Evolutionary conservation across 2,797 vertebrate genomes (phyloP).

Genomic region (Brachymystax lenok): DNA sequence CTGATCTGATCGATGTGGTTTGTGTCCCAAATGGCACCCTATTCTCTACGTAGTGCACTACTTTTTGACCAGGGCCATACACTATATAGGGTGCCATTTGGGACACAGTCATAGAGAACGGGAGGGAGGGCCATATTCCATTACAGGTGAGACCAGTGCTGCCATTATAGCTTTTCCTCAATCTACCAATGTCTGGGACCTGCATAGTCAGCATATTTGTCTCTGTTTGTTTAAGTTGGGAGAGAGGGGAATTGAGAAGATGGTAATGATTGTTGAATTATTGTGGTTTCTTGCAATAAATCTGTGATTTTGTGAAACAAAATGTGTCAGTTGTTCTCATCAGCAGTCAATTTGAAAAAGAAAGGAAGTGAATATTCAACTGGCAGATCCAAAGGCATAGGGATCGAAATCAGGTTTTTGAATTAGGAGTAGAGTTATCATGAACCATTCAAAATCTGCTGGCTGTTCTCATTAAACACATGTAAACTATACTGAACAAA

Average conservation of each 20-base stretch:
- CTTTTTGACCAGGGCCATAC: not conserved
- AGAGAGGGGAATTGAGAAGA: conserved; percentile 53
- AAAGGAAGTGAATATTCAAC: too few relatives aligned
- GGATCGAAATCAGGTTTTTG: too few relatives aligned
- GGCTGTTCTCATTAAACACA: too few relatives aligned
- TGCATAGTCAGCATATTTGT: conserved; percentile 59
- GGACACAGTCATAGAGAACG: not conserved
- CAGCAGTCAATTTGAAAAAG: too few relatives aligned
- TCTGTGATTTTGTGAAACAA: not conserved
- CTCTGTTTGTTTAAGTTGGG: not conserved
- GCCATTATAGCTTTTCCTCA: conserved; percentile 60
- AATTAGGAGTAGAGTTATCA: too few relatives aligned
- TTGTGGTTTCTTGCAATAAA: conserved; percentile 37
- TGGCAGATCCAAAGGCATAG: too few relatives aligned
- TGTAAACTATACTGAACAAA: too few relatives aligned
- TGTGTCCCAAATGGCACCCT: not conserved
- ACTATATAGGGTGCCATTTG: not conserved
- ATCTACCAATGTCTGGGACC: conserved; percentile 22
- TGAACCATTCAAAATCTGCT: too few relatives aligned
- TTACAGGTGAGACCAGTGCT: conserved; percentile 67
- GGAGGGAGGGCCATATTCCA: conserved; percentile 63
- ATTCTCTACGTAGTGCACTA: not conserved
- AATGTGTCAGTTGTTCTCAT: too few relatives aligned
- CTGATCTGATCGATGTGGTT: conserved; percentile 61
- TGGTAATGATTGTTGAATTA: conserved; percentile 67